Base-by-base conservation (phyloP, 2,113 vertebrate genomes). In the Patagioenas fasciata region DNA sequence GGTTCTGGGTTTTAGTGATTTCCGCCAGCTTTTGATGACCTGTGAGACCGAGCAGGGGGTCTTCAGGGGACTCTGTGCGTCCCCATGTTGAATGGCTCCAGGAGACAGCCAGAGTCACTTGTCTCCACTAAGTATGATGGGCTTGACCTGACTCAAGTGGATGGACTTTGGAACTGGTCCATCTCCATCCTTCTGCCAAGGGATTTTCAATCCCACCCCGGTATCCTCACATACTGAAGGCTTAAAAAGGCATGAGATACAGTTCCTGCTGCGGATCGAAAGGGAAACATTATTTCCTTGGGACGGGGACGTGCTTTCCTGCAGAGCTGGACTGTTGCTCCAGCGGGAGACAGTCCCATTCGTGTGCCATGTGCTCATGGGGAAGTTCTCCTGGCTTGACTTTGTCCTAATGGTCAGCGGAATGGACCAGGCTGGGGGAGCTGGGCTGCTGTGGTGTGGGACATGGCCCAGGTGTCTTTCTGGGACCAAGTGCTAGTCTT, bases 301-400 rank as follows among this genome's bases (percentile, higher is more conserved):
- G 71, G 47, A 2, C 19, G 10, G 71, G 50, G 47, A 18, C 1
- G 4, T 53, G 51, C 66, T 28, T n/a, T 56, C 56, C 71, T 47
- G 29, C 32, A 57, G 65, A 66, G 40, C 24, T 28, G 34, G 44
- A 4, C 36, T 24, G 17, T 11, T 72, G 48, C n/a, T 71, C 18
- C 53, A 38, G 38, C 0, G 1, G 24, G 20, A 28, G 66, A 15
- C 32, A 83, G 32, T 57, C 20, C 61, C 51, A 11, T 18, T 15
- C 38, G 57, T 47, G 38, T 75, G 29, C n/a, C 44, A 42, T 0
- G 1, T 0, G 0, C n/a, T 66, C 1, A 2, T 29, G 66, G 31
- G 20, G 44, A 71, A 47, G 7, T 71, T 71, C 53, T 6, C 29
- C 18, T 32, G 57, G 20, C 28, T 62, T 34, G 21, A 11, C 15